Evolutionary conservation across 2,888 invertebrate genomes (phyloP), one percentile per base, ranked within the genome.

Genomic region (Blastobasis lacticolella): DNA sequence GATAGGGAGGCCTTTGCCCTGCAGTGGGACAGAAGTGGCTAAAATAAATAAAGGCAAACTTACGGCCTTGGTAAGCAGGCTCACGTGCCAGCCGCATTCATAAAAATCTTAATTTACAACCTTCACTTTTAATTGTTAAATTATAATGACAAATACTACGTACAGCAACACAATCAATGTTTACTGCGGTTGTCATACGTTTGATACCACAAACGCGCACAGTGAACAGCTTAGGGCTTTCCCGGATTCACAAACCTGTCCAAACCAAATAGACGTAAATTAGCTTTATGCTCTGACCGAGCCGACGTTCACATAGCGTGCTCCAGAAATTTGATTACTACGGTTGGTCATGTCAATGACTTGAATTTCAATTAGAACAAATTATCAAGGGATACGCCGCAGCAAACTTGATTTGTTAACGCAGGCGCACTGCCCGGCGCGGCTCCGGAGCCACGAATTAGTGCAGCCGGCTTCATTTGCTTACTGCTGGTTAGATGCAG

Each of bases 281-380:
- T 23, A 69, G 72, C 69, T 68, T 68, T 72, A 64, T 64, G 62
- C 60, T 57, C 59, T 56, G 61, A 56, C 60, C 58, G 55, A 57
- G 54, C 62, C 61, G 61, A 61, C 64, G 61, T 66, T 62, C 62
- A 57, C 57, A 62, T 68, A 64, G 69, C 67, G 63, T 67, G 72
- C 72, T 73, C 68, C 65, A 73, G 78, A 75, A 82, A 90, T 86
- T 90, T 81, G 86, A 90, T 90, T 90, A 90, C 80, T 77, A 66
- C 79, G 78, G 82, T 78, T 86, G 84, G 78, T 82, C 88, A 89
- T 86, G 90, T 88, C 90, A 90, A 90, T 90, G 90, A 90, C 90
- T 90, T 88, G 90, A 90, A 91, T 91, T 91, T 91, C 91, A 91
- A 91, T 91, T 91, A 91, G 86, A 84, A 86, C 86, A 85, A 84